phyloP scores from a whole-genome alignment of 2,888 invertebrate genomes.

The Athripsodes cinereus region DNA sequence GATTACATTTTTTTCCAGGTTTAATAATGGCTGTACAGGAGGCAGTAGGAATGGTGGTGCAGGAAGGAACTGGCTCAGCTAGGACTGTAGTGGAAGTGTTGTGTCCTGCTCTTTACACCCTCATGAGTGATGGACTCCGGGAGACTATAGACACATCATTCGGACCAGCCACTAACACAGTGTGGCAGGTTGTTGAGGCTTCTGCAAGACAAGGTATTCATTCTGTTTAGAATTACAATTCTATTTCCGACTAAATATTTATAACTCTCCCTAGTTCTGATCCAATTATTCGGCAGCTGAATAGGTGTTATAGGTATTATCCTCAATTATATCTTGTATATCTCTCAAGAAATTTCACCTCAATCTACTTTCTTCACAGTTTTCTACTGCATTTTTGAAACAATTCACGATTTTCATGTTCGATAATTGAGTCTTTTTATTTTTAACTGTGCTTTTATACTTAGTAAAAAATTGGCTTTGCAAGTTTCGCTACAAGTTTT shows the following conservation, averaged over 20 bases:
- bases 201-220: constrained; percentile 75
- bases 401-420: too few relatives aligned
- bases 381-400: too few relatives aligned
- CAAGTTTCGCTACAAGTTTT: neutral
- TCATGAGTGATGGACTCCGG: constrained; percentile 79
- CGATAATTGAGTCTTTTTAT: too few relatives aligned
- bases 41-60: constrained; percentile 68
- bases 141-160: constrained; percentile 77
- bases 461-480: neutral
- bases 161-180: constrained; percentile 78
- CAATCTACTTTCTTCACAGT: too few relatives aligned
- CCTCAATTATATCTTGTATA: too few relatives aligned
- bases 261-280: too few relatives aligned
- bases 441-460: too few relatives aligned
- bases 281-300: too few relatives aligned
- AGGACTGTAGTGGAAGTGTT: constrained; percentile 68
- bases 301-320: too few relatives aligned
- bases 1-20: constrained; percentile 47
- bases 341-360: too few relatives aligned
- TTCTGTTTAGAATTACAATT: too few relatives aligned
- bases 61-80: constrained; percentile 64
- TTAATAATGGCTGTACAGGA: constrained; percentile 67
- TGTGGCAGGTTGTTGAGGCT: constrained; percentile 86
- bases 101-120: constrained; percentile 78
- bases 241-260: too few relatives aligned